Percentiles rank a stretch among this genome's conserved stretches.
Evolutionary conservation across 2,888 invertebrate species (phyloP).

Genomic region (Eurytoma adleriae): DNA sequence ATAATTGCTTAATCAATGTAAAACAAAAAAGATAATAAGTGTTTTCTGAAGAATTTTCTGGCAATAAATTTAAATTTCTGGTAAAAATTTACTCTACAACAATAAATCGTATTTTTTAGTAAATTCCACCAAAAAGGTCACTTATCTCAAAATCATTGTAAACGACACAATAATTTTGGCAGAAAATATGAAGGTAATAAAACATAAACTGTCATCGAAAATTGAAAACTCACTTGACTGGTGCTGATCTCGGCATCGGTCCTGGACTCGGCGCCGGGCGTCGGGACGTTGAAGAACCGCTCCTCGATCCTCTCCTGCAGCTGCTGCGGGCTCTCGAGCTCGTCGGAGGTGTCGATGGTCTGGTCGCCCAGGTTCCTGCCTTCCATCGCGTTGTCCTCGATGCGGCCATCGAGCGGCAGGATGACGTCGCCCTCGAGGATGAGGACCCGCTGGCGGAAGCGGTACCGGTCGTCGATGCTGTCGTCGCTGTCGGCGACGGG

Average conservation of each 20-base stretch:
- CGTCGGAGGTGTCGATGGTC: slow-evolving; percentile 75
- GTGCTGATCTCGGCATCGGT: slow-evolving; percentile 81
- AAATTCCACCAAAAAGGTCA: no score
- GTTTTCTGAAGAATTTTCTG: no score
- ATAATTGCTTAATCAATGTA: background rate
- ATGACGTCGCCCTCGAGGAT: slow-evolving; percentile 74
- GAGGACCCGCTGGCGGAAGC: slow-evolving; percentile 63
- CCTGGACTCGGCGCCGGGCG: slow-evolving; percentile 75
- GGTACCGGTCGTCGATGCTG: slow-evolving; percentile 70
- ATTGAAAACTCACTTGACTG: slow-evolving; percentile 73
- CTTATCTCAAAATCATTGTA: no score
- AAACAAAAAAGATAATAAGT: no score
- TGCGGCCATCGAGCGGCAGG: slow-evolving; percentile 73
- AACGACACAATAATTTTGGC: no score
- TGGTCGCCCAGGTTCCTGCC: slow-evolving; percentile 70
- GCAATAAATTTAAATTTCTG: no score
- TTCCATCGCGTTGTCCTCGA: slow-evolving; percentile 75
- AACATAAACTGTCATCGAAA: no score
- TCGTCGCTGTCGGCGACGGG: slow-evolving; percentile 75
- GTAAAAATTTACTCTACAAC: no score
- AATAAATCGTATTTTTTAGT: no score
- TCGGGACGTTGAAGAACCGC: slow-evolving; percentile 74
- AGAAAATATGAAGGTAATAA: no score
- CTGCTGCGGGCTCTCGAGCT: slow-evolving; percentile 76
- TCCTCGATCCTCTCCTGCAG: slow-evolving; percentile 82